phyloP scores from a whole-genome alignment of 2,797 vertebrate species.

The Paedocypris micromegethes region DNA sequence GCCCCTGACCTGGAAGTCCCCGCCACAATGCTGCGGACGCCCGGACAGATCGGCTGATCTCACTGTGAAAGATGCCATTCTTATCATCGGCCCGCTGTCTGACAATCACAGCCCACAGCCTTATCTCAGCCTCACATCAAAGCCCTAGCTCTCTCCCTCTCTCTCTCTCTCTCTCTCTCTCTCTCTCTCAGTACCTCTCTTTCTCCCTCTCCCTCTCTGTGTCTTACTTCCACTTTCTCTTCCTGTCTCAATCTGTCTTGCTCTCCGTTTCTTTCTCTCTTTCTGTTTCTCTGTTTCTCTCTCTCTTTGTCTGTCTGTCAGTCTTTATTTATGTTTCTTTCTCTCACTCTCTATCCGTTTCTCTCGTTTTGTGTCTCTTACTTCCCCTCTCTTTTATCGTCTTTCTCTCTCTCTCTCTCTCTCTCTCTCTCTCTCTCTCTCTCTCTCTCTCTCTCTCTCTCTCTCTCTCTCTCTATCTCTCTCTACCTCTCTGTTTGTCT shows the following conservation, averaged over 20 bases:
- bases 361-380: too few relatives aligned
- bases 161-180: neutral
- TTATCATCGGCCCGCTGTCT: constrained; percentile 47
- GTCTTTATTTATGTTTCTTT: too few relatives aligned
- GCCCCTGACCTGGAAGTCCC: constrained; percentile 53
- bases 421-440: constrained; percentile 5
- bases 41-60: constrained; percentile 45
- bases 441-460: constrained; percentile 18
- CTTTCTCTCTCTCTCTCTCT: constrained; percentile 4
- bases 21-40: constrained; percentile 48
- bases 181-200: constrained; percentile 7
- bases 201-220: constrained; percentile 8
- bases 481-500: too few relatives aligned
- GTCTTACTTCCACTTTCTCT: constrained; percentile 17
- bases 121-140: constrained; percentile 17
- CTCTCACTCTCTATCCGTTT: too few relatives aligned
- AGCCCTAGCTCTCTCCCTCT: constrained; percentile 17
- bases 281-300: neutral
- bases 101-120: constrained; percentile 30
- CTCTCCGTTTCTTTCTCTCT: constrained; percentile 12
- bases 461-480: constrained; percentile 36
- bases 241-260: constrained; percentile 5
- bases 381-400: too few relatives aligned
- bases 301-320: too few relatives aligned
- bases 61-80: constrained; percentile 49